Evolutionary conservation across 2,888 invertebrate genomes (phyloP).

Genomic region (Palloptera scutellata): DNA sequence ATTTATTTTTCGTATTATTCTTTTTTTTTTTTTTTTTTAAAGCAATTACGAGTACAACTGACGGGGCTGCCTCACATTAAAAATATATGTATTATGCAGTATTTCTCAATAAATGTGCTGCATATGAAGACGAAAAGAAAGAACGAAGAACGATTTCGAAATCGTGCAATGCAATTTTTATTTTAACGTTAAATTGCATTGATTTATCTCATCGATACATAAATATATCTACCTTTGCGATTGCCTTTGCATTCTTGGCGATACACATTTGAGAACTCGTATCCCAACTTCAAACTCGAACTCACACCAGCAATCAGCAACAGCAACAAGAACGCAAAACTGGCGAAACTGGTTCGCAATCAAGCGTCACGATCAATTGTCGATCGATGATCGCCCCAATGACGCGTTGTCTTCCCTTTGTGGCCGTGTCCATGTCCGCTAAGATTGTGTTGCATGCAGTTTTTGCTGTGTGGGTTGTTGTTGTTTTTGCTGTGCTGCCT

Average conservation of each 20-base stretch:
- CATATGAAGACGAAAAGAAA: constrained; percentile 23
- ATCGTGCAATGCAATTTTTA: constrained; percentile 36
- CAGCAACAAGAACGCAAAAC: neutral
- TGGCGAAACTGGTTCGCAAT: constrained; percentile 39
- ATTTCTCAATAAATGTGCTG: constrained; percentile 27
- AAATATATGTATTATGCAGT: constrained; percentile 11
- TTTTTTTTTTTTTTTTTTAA: neutral
- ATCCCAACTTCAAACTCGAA: neutral
- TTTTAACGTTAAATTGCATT: constrained; percentile 40
- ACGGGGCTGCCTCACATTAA: neutral
- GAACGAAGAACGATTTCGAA: constrained; percentile 21
- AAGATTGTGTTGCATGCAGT: neutral
- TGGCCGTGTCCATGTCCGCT: neutral
- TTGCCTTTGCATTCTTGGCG: neutral
- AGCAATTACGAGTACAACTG: too few species aligned
- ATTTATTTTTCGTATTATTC: neutral
- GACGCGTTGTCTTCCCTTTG: neutral
- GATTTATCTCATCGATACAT: constrained; percentile 38
- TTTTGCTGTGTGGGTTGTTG: neutral
- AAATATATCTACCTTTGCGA: constrained; percentile 34
- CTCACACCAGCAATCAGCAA: neutral
- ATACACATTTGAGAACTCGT: neutral
- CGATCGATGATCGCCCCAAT: neutral
- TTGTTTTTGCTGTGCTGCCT: neutral
- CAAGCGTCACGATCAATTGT: constrained; percentile 38